These are phyloP conservation scores for Falco columbarius DNA, from an alignment of 2,797 vertebrate species.

Conservation along the genomic window DNA sequence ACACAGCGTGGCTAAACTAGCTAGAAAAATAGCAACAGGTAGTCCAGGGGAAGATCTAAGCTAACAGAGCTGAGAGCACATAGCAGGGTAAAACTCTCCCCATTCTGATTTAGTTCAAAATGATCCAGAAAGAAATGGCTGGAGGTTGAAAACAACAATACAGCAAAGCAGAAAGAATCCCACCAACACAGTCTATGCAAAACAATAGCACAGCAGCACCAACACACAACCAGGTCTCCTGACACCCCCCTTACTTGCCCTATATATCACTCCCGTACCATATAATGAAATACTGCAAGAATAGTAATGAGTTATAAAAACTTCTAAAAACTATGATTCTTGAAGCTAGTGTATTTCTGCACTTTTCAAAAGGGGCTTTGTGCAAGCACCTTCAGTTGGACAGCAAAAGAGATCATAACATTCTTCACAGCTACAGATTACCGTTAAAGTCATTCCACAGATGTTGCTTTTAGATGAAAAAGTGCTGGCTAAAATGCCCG, in stretches of 20 bases:
- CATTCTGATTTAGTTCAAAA: not conserved
- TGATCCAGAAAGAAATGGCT: not conserved
- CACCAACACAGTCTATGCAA: not conserved
- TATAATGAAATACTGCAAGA: not conserved
- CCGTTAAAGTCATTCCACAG: not conserved
- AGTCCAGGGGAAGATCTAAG: not conserved
- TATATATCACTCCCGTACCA: not conserved
- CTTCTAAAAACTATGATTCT: not conserved
- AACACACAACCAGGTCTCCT: not conserved
- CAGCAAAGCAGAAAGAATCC: not conserved
- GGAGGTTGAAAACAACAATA: not conserved
- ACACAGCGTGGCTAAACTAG: not conserved
- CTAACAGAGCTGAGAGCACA: not conserved
- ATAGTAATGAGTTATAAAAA: not conserved
- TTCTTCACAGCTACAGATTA: not conserved
- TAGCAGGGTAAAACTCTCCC: not conserved
- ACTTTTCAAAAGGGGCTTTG: not conserved
- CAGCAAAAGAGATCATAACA: fast-evolving
- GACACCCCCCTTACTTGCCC: not conserved
- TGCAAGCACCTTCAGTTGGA: not conserved
- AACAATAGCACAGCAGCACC: not conserved
- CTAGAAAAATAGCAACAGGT: not conserved
- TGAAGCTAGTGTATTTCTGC: not conserved
- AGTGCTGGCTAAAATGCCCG: not conserved
- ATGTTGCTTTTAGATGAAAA: not conserved